Evolutionary conservation across 2,888 invertebrate genomes (phyloP).

Genomic region (Tetranychus piercei): DNA sequence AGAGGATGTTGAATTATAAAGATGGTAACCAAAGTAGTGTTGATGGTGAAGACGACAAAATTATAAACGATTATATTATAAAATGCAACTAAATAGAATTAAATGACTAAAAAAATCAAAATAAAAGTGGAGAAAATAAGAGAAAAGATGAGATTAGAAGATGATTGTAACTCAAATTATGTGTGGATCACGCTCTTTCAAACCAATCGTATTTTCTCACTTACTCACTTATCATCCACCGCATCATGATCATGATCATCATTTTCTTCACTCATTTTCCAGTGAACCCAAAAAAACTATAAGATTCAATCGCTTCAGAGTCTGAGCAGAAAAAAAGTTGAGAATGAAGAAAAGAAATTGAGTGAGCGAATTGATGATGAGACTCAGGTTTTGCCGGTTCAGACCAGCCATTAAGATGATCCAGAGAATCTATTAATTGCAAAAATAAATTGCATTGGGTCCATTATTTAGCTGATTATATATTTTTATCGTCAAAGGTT

Average conservation of each 20-base stretch:
- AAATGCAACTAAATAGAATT: background rate
- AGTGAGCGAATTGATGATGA: background rate
- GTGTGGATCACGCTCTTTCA: background rate
- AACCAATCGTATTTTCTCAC: background rate
- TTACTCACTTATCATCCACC: background rate
- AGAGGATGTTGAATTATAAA: too few relatives aligned
- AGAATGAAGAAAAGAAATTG: background rate
- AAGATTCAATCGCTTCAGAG: background rate
- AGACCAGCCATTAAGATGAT: background rate
- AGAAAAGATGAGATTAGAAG: background rate
- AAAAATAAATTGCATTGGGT: background rate
- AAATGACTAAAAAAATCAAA: background rate
- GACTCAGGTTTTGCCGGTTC: background rate
- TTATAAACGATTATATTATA: too few relatives aligned
- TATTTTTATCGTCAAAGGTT: too few relatives aligned
- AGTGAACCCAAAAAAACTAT: background rate
- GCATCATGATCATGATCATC: background rate
- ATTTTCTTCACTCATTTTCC: background rate
- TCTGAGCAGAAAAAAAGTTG: background rate
- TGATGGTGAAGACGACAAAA: too few relatives aligned
- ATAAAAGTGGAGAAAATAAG: background rate
- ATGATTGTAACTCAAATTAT: background rate
- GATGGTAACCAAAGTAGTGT: too few relatives aligned
- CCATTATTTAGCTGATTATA: too few relatives aligned
- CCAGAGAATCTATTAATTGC: background rate